These are phyloP conservation scores for Molossus alvarezi DNA, from an alignment of 2,797 vertebrate genomes.

Conservation along the genomic window DNA sequence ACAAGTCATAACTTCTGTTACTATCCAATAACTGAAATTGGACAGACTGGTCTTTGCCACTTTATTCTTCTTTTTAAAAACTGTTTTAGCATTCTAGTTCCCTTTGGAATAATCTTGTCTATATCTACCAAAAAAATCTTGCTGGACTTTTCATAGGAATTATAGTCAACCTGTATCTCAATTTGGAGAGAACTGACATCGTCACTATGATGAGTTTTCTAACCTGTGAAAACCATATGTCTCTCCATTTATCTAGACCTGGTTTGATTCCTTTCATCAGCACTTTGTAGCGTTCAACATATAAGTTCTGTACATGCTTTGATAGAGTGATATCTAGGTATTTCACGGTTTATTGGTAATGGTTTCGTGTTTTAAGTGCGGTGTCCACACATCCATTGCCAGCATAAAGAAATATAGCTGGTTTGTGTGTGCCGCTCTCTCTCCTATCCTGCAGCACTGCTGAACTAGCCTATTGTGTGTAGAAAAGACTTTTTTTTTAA, in stretches of 20 bases:
- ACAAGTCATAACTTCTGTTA: background rate
- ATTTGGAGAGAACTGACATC: background rate
- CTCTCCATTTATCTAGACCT: constrained; percentile 4
- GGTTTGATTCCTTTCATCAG: background rate
- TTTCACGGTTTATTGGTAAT: background rate
- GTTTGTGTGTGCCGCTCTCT: background rate
- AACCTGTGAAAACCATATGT: background rate
- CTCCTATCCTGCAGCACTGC: background rate
- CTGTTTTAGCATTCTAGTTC: background rate
- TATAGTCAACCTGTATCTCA: background rate
- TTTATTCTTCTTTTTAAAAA: background rate
- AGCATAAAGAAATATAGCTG: constrained; percentile 9
- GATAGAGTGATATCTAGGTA: background rate
- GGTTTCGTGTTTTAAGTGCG: background rate
- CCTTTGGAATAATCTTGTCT: background rate
- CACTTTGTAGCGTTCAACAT: background rate
- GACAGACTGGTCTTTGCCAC: background rate
- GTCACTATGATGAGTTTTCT: background rate
- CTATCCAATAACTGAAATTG: background rate
- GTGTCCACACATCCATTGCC: background rate
- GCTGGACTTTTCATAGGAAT: background rate
- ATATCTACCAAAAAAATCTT: background rate
- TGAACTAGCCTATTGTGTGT: background rate
- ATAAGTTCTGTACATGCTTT: background rate
- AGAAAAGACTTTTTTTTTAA: background rate